These are phyloP conservation scores for Anhinga anhinga DNA, from an alignment of 2,113 vertebrate species.

Conservation along the genomic window DNA sequence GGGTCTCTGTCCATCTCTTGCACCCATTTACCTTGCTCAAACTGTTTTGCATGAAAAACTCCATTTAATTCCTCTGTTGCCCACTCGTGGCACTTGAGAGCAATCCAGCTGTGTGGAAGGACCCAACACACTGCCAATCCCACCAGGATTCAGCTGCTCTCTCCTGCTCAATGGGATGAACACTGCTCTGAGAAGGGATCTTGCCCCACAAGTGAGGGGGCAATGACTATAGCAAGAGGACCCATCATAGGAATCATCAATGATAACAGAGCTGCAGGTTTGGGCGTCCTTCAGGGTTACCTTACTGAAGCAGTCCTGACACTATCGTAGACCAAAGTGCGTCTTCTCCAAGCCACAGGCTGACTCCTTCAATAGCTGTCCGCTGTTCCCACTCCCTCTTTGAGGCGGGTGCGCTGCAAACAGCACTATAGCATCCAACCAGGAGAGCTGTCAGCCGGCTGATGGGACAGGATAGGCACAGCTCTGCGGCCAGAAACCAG, in stretches of 20 bases:
- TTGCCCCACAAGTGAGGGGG: not conserved
- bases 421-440: not conserved
- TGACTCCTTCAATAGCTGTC: not conserved
- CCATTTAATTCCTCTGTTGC: not conserved
- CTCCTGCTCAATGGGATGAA: not conserved
- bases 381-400: not conserved
- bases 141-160: not conserved
- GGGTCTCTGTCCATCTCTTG: not conserved
- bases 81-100: not conserved
- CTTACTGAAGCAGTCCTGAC: not conserved
- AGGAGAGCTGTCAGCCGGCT: not conserved
- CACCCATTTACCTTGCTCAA: not conserved
- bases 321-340: not conserved
- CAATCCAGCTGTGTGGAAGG: not conserved
- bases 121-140: not conserved
- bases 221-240: not conserved
- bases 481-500: rapidly evolving
- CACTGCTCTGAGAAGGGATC: not conserved
- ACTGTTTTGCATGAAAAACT: not conserved
- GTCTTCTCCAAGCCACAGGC: not conserved
- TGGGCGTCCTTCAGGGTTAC: not conserved
- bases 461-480: not conserved
- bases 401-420: not conserved
- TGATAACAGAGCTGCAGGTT: not conserved
- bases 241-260: rapidly evolving